phyloP scores from a whole-genome alignment of 1,140 invertebrate species.

The Cherax destructor region DNA sequence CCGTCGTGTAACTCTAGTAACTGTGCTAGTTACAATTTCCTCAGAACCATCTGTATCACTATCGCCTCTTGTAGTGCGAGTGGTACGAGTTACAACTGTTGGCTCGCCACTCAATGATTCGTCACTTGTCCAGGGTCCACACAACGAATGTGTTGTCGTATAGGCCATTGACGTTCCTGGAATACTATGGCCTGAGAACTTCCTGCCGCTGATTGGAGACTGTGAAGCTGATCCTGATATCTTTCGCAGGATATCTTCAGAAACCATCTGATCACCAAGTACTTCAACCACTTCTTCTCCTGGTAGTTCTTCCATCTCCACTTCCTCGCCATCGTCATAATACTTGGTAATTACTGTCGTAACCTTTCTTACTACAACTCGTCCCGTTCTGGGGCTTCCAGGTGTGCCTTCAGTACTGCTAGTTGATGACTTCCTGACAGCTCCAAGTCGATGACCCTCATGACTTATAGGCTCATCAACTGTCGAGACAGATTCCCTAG shows the following conservation, averaged over 20 bases:
- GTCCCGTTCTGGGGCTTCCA: slow-evolving; percentile 69
- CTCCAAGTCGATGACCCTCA: slow-evolving; percentile 35
- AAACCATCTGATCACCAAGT: slow-evolving; percentile 65
- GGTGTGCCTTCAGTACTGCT: slow-evolving; percentile 67
- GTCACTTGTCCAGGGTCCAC: slow-evolving; percentile 64
- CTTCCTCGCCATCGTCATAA: slow-evolving; percentile 71
- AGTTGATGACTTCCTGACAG: slow-evolving; percentile 63
- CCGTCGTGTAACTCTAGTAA: slow-evolving; percentile 40
- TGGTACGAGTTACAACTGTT: slow-evolving; percentile 61
- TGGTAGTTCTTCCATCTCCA: slow-evolving; percentile 70
- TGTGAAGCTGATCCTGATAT: slow-evolving; percentile 67
- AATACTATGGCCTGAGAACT: slow-evolving; percentile 43
- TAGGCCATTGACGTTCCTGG: slow-evolving; percentile 35
- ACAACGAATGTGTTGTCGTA: slow-evolving; percentile 38
- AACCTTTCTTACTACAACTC: slow-evolving; percentile 70
- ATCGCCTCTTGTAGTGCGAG: slow-evolving; percentile 51
- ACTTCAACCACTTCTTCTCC: slow-evolving; percentile 71
- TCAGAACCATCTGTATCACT: slow-evolving; percentile 54
- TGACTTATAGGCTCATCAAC: slow-evolving; percentile 30
- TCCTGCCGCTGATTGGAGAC: slow-evolving; percentile 59
- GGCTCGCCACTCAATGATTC: slow-evolving; percentile 64
- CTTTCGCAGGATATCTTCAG: slow-evolving; percentile 68
- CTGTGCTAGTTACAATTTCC: slow-evolving; percentile 28
- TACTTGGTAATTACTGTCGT: slow-evolving; percentile 71
- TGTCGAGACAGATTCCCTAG: slow-evolving; percentile 49